These are phyloP conservation scores for Onthophagus taurus DNA, from an alignment of 1,140 invertebrate species.

Conservation along the genomic window DNA sequence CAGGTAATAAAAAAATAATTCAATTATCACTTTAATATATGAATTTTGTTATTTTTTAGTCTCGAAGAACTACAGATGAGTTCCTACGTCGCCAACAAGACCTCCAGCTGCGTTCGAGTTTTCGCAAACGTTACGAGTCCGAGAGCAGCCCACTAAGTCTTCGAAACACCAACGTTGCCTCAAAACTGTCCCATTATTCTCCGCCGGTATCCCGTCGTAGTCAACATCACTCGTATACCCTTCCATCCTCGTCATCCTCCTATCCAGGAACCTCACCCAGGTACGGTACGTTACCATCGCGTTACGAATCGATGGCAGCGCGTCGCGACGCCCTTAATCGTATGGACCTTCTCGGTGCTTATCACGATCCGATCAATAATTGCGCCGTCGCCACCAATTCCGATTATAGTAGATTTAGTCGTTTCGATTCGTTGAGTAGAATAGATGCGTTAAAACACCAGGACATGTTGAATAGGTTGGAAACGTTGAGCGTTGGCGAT, in stretches of 20 bases:
- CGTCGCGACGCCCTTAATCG: constrained; percentile 25
- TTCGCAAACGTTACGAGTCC: constrained; percentile 33
- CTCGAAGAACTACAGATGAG: constrained; percentile 41
- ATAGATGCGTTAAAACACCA: constrained; percentile 33
- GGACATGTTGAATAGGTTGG: constrained; percentile 26
- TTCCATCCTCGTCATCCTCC: constrained; percentile 31
- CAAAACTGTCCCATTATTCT: constrained; percentile 31
- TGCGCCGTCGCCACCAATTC: constrained; percentile 1
- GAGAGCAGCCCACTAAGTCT: constrained; percentile 27
- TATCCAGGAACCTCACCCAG: constrained; percentile 17
- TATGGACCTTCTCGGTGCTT: constrained; percentile 28
- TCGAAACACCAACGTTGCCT: constrained; percentile 25
- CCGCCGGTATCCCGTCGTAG: constrained; percentile 29
- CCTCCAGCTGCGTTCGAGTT: constrained; percentile 40
- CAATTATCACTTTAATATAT: background rate
- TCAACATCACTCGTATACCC: constrained; percentile 25
- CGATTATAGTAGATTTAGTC: constrained; percentile 23
- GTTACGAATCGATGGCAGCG: constrained; percentile 23
- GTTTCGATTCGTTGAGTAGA: constrained; percentile 35
- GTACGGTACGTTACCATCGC: constrained; percentile 7
- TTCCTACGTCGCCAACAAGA: constrained; percentile 38
- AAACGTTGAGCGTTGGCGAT: constrained; percentile 30
- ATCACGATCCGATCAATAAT: constrained; percentile 14
- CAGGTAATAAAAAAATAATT: constrained; percentile 16
- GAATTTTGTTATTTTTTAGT: constrained; percentile 34